Conservation (phyloP, 2,797 vertebrate species). For the Alauda arvensis region DNA sequence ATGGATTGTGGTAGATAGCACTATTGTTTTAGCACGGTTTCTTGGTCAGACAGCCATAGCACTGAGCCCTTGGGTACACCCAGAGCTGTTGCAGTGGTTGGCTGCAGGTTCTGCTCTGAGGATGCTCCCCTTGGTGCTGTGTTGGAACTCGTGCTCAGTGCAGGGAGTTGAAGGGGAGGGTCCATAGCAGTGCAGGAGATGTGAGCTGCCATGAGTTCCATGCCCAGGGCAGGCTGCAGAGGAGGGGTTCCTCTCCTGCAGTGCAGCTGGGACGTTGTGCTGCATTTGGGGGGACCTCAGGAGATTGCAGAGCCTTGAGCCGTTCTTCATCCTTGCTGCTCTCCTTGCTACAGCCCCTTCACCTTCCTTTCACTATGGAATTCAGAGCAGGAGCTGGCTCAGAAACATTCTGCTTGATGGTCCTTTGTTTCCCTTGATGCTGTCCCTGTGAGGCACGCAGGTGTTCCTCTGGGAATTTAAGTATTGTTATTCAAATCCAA, state of each 20-base stretch:
- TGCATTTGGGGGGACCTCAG: background rate
- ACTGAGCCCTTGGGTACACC: background rate
- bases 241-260: background rate
- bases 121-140: rapidly evolving
- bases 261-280: background rate
- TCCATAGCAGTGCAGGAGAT: rapidly evolving
- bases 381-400: background rate
- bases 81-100: background rate
- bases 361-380: background rate
- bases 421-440: background rate
- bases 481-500: background rate
- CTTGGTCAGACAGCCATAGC: background rate
- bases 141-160: background rate
- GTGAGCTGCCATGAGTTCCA: rapidly evolving
- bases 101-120: background rate
- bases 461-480: background rate
- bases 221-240: background rate
- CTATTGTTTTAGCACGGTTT: rapidly evolving
- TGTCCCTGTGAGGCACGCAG: background rate
- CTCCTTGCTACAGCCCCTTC: background rate
- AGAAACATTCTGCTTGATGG: background rate
- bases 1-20: background rate
- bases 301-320: background rate
- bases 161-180: background rate
- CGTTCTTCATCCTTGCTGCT: background rate